These are phyloP conservation scores for Pelusios castaneus DNA, from an alignment of 2,113 vertebrate species.

Conservation along the genomic window DNA sequence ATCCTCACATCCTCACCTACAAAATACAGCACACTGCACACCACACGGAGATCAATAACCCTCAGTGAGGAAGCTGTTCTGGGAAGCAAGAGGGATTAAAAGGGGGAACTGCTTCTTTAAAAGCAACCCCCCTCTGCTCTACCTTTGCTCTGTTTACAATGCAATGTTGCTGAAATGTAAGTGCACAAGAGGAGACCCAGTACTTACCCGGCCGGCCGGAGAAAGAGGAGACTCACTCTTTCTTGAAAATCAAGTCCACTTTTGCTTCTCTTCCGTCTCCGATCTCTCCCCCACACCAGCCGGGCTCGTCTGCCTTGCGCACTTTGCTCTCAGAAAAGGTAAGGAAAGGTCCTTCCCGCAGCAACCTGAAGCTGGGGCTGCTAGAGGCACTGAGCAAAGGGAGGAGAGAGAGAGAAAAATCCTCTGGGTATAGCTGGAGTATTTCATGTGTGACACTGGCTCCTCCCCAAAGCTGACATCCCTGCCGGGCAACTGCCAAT, in stretches of 20 bases:
- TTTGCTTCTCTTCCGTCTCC: background rate
- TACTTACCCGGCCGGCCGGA: constrained; percentile 16
- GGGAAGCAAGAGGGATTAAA: background rate
- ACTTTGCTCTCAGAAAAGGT: background rate
- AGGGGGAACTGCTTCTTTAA: background rate
- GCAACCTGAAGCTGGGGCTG: background rate
- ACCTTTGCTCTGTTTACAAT: constrained; percentile 19
- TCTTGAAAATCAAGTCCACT: background rate
- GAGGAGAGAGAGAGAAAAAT: background rate
- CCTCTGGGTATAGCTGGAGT: background rate
- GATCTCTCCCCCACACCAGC: background rate
- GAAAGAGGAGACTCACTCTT: background rate
- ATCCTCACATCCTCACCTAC: background rate
- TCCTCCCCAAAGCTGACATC: constrained; percentile 55
- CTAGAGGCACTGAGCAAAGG: background rate
- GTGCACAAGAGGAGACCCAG: background rate
- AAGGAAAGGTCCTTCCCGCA: background rate
- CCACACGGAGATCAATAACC: rapidly evolving
- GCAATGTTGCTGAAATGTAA: background rate
- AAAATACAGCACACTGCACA: background rate
- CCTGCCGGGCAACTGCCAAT: background rate
- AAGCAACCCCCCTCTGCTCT: background rate
- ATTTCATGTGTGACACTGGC: constrained; percentile 37
- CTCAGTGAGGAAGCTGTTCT: background rate
- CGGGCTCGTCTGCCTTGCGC: background rate